Percentiles rank a stretch among this genome's conserved stretches.
Conservation (phyloP, 53 echinoderm and acorn worm genomes). For the Antedon mediterranea region DNA sequence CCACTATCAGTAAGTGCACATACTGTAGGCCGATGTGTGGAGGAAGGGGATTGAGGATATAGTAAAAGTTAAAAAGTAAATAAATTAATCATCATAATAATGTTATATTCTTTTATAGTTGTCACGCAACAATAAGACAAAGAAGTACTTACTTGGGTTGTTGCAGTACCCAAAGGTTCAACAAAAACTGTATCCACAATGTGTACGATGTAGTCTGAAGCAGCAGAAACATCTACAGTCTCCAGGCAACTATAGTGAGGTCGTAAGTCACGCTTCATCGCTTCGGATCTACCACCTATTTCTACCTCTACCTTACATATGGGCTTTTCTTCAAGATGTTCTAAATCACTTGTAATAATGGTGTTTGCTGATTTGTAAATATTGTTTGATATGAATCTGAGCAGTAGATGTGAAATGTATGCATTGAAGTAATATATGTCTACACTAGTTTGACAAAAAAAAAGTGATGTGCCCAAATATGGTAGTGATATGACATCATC, state of each 20-base stretch:
- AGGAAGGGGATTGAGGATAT: too few species aligned
- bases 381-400: too few species aligned
- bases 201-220: slow-evolving; percentile 39
- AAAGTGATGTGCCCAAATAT: too few species aligned
- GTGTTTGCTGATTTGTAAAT: too few species aligned
- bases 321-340: neutral
- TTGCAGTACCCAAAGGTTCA: slow-evolving; percentile 1
- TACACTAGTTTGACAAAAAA: too few species aligned
- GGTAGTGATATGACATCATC: too few species aligned
- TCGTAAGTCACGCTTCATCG: slow-evolving; percentile 61
- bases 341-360: neutral
- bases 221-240: slow-evolving; percentile 42
- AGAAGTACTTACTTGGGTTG: neutral
- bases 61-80: too few species aligned
- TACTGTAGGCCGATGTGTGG: neutral
- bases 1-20: slow-evolving; percentile 39
- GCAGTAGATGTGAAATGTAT: too few species aligned
- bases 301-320: slow-evolving; percentile 53
- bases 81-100: too few species aligned
- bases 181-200: slow-evolving; percentile 79
- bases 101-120: slow-evolving; percentile 1
- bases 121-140: neutral
- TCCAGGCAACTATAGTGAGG: slow-evolving; percentile 13
- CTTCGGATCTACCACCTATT: slow-evolving; percentile 65
- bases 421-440: too few species aligned